These are phyloP conservation scores for Bradypus variegatus DNA, from an alignment of 2,797 vertebrate genomes.

Conservation along the genomic window DNA sequence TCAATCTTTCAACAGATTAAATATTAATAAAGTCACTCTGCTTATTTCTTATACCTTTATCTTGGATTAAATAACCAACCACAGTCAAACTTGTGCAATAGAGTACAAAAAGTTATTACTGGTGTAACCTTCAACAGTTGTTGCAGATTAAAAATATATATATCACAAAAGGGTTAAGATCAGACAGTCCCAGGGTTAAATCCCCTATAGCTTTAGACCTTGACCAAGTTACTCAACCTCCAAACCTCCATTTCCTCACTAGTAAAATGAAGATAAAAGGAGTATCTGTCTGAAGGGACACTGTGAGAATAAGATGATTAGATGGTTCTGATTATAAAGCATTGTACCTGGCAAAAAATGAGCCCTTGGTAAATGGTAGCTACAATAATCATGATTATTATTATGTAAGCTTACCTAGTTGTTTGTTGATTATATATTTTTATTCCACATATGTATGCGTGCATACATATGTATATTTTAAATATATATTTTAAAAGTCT, in stretches of 20 bases:
- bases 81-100: background rate
- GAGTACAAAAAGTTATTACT: background rate
- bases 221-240: background rate
- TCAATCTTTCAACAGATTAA: background rate
- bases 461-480: no score
- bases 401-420: background rate
- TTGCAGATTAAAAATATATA: background rate
- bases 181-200: background rate
- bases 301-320: background rate
- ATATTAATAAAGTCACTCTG: background rate
- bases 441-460: no score
- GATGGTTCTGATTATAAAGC: background rate
- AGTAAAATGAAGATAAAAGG: background rate
- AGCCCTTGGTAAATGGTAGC: background rate
- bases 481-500: no score
- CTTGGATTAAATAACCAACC: conserved; percentile 21
- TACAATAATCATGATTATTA: background rate
- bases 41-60: background rate
- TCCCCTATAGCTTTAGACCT: background rate
- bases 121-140: background rate
- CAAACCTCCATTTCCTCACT: background rate
- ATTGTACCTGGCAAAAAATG: background rate
- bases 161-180: background rate
- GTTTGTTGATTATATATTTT: background rate
- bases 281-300: background rate